Evolutionary conservation across 2,888 invertebrate genomes (phyloP), one percentile per base, ranked within the genome.

Genomic region (Troides oblongomaculatus): DNA sequence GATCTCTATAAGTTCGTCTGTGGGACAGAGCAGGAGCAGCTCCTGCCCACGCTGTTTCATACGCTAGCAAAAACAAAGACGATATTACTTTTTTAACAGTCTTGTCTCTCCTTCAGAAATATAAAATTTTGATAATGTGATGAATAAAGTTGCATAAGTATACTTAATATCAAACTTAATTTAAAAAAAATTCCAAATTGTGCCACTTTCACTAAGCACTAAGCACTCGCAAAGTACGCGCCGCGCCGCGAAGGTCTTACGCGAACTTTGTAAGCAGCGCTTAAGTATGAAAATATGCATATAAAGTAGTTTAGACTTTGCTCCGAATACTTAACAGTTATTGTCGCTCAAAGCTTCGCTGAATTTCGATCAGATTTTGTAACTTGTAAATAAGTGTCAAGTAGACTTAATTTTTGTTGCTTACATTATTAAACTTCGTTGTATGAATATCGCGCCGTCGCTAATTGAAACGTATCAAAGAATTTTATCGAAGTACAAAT

Each of bases 291-390:
- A 66, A 69, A 59, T 69, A 71, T 71, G 66, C 66, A 60, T 58
- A 43, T 60, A 60, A 70, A 69, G 69, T 46, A 72, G 64, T 71
- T 62, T 66, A n/a, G 53, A 60, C 71, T 71, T 64, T 64, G 39
- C 18, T 14, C 43, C 17, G 17, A 25, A 36, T 23, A 50, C 58
- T 58, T 70, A 66, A 36, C 25, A 62, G 62, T 7, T 60, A 62
- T 66, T 66, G 17, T 66, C 10, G 58, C 46, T 62, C 53, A 39
- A 14, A 17, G 59, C 17, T 59, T 50, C 39, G 64, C 60, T 25
- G 60, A 69, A 25, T 64, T 64, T 69, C 64, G 68, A 64, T 69
- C 53, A 56, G 56, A 69, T 69, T 69, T 69, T 56, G 39, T 53
- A 61, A 64, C 50, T 70, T 67, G 39, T 56, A 18, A n/a, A 53